Conservation (phyloP, 2,113 vertebrate species). For the Columbina picui region DNA sequence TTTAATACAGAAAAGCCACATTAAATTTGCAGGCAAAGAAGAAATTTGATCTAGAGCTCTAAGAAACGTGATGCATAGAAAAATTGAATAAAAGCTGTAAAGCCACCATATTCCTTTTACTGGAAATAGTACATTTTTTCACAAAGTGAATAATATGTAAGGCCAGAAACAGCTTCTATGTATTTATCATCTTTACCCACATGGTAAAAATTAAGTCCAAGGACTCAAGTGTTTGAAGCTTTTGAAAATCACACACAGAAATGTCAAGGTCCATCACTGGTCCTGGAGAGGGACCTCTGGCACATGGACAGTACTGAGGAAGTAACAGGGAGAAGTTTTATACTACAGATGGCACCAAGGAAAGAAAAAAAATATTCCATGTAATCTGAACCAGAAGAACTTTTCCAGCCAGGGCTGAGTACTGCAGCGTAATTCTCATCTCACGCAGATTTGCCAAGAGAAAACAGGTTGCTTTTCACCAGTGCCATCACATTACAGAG, state of each 20-base stretch:
- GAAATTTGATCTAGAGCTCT: neutral
- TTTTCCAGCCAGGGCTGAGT: neutral
- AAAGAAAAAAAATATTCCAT: neutral
- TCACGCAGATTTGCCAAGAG: neutral
- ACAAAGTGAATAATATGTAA: neutral
- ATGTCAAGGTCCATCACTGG: neutral
- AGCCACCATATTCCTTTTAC: neutral
- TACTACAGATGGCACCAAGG: neutral
- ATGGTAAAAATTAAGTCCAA: neutral
- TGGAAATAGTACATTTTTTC: neutral
- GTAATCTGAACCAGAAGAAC: neutral
- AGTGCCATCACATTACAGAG: accelerated
- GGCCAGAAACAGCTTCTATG: neutral
- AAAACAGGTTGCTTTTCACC: neutral
- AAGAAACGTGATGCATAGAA: neutral
- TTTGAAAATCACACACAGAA: neutral
- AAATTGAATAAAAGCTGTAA: neutral
- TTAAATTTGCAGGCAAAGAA: neutral
- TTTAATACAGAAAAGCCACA: accelerated
- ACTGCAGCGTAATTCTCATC: neutral
- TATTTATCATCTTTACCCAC: neutral
- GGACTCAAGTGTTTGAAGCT: neutral
- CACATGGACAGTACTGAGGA: neutral
- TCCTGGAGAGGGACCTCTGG: neutral
- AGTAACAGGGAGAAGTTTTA: neutral